Conservation (phyloP, 2,888 invertebrate species). For the Platycheirus rosarum region DNA sequence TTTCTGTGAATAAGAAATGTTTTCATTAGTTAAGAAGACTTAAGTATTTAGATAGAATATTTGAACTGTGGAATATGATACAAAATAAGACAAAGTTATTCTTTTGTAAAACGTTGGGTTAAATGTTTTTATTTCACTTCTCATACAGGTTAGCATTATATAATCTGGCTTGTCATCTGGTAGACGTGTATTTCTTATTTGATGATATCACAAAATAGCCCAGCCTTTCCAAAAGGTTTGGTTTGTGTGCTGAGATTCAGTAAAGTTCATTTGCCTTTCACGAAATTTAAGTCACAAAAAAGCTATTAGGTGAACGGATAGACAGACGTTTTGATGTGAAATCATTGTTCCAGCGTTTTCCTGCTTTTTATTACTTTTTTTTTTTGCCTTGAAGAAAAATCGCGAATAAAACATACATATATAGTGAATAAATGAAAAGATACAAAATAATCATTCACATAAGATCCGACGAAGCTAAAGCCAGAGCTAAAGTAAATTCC, state of each 20-base stretch:
- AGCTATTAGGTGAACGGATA: neutral
- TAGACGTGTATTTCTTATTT: neutral
- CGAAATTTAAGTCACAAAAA: too few species aligned
- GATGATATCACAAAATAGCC: conserved; percentile 23
- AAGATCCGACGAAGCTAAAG: too few species aligned
- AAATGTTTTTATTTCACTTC: conserved; percentile 3
- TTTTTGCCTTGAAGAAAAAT: too few species aligned
- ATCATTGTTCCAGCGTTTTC: conserved; percentile 32
- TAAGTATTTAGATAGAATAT: conserved; percentile 26
- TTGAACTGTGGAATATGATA: conserved; percentile 19
- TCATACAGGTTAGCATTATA: conserved; percentile 6
- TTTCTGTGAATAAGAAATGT: conserved; percentile 1
- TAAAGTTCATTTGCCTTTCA: conserved; percentile 32
- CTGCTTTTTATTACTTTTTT: neutral
- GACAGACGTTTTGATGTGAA: conserved; percentile 24
- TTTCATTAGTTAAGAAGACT: conserved; percentile 26
- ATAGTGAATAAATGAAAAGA: too few species aligned
- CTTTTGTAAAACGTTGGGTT: conserved; percentile 3
- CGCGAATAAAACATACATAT: too few species aligned
- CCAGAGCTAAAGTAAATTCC: too few species aligned
- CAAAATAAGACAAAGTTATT: neutral
- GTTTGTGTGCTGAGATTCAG: neutral
- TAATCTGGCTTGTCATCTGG: conserved; percentile 2
- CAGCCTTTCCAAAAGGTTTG: conserved; percentile 1
- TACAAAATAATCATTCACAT: too few species aligned